Conservation (phyloP, 2,888 invertebrate genomes). For the Latrodectus elegans region DNA sequence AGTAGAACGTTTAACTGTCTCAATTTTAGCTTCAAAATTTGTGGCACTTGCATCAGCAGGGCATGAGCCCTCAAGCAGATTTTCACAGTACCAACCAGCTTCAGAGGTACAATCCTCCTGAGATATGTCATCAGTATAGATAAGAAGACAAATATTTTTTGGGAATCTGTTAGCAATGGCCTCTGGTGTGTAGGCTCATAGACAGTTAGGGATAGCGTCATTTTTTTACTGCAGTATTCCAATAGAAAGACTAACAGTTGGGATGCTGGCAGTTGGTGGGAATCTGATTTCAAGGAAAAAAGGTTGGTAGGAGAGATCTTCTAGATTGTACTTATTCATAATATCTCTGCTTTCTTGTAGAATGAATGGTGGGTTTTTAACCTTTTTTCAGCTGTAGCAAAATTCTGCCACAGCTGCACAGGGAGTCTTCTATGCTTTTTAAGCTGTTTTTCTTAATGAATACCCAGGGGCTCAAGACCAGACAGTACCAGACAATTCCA, state of each 20-base stretch:
- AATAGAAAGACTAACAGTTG: background rate
- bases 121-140: background rate
- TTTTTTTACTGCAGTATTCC: background rate
- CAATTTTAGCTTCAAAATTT: no score
- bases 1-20: no score
- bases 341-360: background rate
- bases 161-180: background rate
- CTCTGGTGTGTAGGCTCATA: background rate
- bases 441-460: constrained; percentile 4
- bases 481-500: no score
- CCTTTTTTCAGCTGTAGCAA: no score
- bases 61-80: no score
- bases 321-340: background rate
- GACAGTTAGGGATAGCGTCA: background rate
- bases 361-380: background rate
- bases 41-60: no score
- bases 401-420: background rate
- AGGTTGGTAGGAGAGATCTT: background rate
- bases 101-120: no score
- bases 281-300: background rate
- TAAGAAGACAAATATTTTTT: background rate
- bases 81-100: no score
- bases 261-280: background rate
- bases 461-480: background rate
- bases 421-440: background rate